These are phyloP conservation scores for Aphidius gifuensis DNA, from an alignment of 1,140 invertebrate species.

Conservation along the genomic window DNA sequence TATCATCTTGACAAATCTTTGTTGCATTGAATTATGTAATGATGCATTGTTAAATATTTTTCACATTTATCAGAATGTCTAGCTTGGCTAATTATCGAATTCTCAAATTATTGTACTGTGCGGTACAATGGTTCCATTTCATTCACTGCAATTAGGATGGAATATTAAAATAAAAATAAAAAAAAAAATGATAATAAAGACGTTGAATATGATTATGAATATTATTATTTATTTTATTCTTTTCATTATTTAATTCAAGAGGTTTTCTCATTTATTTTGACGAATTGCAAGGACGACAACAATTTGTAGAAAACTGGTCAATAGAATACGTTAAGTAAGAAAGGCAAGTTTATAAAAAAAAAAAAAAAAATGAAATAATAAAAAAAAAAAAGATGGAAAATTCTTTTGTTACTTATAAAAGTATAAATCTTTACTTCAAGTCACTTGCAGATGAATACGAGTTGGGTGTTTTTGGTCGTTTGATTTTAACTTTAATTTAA, in stretches of 20 bases:
- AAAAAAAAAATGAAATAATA: too few relatives aligned
- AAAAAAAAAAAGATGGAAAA: not conserved
- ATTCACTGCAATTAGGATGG: not conserved
- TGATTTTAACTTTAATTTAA: conserved; percentile 29
- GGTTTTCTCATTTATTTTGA: conserved; percentile 5
- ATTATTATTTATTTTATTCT: not conserved
- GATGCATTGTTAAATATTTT: conserved; percentile 14
- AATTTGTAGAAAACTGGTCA: conserved; percentile 14
- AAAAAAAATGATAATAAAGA: conserved; percentile 12
- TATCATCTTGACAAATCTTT: too few relatives aligned
- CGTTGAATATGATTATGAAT: conserved; percentile 7
- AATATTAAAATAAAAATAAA: not conserved
- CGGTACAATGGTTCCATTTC: conserved; percentile 7
- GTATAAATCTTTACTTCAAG: conserved; percentile 21
- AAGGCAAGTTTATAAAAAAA: not conserved
- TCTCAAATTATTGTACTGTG: conserved; percentile 5
- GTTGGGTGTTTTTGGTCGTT: conserved; percentile 15
- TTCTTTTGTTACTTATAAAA: conserved; percentile 22
- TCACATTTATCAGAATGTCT: not conserved
- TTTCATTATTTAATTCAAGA: not conserved
- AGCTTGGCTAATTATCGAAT: conserved; percentile 12
- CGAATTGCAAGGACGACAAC: conserved; percentile 9
- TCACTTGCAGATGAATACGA: conserved; percentile 5
- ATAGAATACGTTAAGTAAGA: conserved; percentile 6
- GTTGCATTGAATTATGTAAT: not conserved